phyloP scores from a whole-genome alignment of 2,797 vertebrate species.

The Anableps anableps region DNA sequence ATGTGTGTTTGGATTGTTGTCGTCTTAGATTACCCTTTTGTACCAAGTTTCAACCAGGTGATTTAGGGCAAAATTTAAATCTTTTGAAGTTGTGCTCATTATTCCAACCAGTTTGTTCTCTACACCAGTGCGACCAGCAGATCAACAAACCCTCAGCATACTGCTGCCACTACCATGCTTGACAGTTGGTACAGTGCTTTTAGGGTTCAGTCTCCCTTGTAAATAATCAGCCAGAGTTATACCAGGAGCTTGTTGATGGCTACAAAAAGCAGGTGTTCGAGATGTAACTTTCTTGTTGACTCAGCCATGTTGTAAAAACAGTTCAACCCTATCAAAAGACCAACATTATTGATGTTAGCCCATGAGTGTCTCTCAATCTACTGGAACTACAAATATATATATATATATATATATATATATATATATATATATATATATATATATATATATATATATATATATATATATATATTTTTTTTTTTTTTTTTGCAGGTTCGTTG shows the following conservation, averaged over 20 bases:
- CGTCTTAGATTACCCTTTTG: not conserved
- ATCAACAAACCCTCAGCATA: not conserved
- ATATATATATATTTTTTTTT: not conserved
- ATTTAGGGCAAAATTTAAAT: not conserved
- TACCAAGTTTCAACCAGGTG: too few species aligned
- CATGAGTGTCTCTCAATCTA: not conserved
- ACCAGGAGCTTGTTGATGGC: not conserved
- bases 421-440: too few species aligned
- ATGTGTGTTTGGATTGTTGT: not conserved
- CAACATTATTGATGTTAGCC: not conserved
- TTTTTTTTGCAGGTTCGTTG: slow-evolving; percentile 86
- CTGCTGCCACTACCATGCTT: not conserved
- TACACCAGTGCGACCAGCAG: not conserved
- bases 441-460: too few species aligned
- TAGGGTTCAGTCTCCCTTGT: not conserved
- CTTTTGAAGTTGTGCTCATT: not conserved
- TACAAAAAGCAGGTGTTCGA: not conserved
- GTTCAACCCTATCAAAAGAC: not conserved
- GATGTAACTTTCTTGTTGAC: not conserved
- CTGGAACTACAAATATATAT: too few species aligned
- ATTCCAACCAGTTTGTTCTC: not conserved
- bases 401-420: too few species aligned
- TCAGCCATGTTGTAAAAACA: not conserved
- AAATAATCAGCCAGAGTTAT: not conserved
- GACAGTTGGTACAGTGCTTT: not conserved